A percentile compares a stretch with the other conserved stretches of the same genome.
Evolutionary conservation across 2,113 vertebrate species (phyloP).

Genomic region (Colius striatus): DNA sequence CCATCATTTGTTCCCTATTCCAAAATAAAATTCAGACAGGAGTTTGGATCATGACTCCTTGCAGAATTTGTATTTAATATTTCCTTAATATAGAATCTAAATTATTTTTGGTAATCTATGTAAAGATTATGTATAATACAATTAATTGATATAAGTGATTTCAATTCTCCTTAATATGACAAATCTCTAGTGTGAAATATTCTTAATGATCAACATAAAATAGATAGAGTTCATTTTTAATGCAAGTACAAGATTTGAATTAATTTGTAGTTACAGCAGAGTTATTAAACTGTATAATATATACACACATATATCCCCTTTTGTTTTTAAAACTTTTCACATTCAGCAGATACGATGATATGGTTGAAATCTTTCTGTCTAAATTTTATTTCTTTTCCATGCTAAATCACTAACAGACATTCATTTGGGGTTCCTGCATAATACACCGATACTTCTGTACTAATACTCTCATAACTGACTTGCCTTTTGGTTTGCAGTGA

Average conservation of each 20-base stretch:
- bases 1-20: neutral
- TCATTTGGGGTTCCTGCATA: neutral
- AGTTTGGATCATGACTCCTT: conserved; percentile 55
- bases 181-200: conserved; percentile 88
- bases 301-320: conserved; percentile 7
- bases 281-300: conserved; percentile 76
- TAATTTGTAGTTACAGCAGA: conserved; percentile 81
- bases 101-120: conserved; percentile 85
- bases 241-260: conserved; percentile 87
- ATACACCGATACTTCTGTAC: neutral
- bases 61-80: conserved; percentile 76
- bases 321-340: conserved; percentile 48
- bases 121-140: conserved; percentile 85
- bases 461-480: neutral
- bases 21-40: conserved; percentile 26
- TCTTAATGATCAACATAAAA: conserved; percentile 90
- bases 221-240: conserved; percentile 88
- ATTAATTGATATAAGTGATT: conserved; percentile 88
- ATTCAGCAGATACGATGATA: neutral
- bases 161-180: conserved; percentile 88
- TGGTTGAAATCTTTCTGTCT: neutral
- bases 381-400: neutral
- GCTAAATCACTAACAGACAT: neutral
- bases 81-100: conserved; percentile 79
- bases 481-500: neutral